Base-by-base conservation (phyloP, 2,888 invertebrate genomes). In the Cremastobaeus sp. region DNA sequence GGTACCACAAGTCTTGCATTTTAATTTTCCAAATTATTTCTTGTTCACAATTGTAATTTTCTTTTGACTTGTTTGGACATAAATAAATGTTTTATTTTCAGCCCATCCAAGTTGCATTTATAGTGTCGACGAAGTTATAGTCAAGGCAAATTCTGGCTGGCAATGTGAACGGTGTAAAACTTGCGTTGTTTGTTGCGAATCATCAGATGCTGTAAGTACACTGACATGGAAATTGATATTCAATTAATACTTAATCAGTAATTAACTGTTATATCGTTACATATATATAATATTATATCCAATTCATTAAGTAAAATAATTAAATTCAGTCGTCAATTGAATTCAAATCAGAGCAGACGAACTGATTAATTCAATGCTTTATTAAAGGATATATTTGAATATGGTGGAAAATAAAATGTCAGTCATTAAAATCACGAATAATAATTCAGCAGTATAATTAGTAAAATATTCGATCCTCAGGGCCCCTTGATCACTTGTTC, bases 81-180 rank as follows among this genome's bases (percentile, higher is more conserved):
- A 32, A 32, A 32, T 14, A 11, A 15, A 35, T 41, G n/a, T n/a
- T n/a, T n/a, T 43, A 14, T 54, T 88, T 88, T 28, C 77, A 91
- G 93, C 92, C 45, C 93, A 94, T 85, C 89, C 91, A 12, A 91
- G 90, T 73, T 94, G 94, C 81, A 89, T 93, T 39, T 92, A 92
- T 80, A 90, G 91, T 45, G 80, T 85, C 0, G 92, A 92, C 8
- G 92, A 92, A 78, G 91, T 92, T 79, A 90, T 92, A 85, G 86
- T 91, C 41, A 91, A 92, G 83, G 90, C 91, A 77, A 92, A 92
- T 77, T 91, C 91, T 77, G 92, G 92, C 21, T 97, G 95, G 95
- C 96, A 95, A 81, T 97, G 97, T 85, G 94, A 94, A 52, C 93
- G 95, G 83, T 97, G 97, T 83, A 96, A 96, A 88, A 94, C 92